Evolutionary conservation across 2,797 vertebrate species (phyloP).

Genomic region (Cebuella pygmaea): DNA sequence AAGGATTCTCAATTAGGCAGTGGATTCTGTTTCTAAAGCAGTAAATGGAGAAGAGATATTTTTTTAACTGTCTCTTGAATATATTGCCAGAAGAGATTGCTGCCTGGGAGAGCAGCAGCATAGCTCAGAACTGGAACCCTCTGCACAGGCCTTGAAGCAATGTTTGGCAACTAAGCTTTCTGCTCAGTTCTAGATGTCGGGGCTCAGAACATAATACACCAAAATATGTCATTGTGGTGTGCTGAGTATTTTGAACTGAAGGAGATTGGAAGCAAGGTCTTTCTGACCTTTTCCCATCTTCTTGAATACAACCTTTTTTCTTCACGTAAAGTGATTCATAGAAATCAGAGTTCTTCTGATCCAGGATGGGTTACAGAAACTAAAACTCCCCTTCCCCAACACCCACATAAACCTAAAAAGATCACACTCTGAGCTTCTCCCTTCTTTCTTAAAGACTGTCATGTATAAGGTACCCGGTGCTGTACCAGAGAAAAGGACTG

Average conservation of each 20-base stretch:
- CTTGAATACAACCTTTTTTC: not conserved
- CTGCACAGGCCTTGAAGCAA: not conserved
- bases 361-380: not conserved
- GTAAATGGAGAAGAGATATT: constrained; percentile 68
- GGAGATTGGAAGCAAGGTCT: not conserved
- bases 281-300: not conserved
- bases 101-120: not conserved
- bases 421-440: not conserved
- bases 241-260: not conserved
- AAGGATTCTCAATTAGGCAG: constrained; percentile 77
- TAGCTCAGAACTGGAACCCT: not conserved
- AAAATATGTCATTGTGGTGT: not conserved
- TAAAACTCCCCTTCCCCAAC: not conserved
- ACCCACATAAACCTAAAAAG: not conserved
- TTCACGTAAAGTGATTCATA: not conserved
- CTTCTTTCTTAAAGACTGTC: not conserved
- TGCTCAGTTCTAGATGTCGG: not conserved
- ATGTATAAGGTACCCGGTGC: not conserved
- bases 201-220: not conserved
- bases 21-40: constrained; percentile 77
- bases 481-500: not conserved
- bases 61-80: constrained; percentile 75
- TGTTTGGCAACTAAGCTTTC: not conserved
- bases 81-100: constrained; percentile 56
- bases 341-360: not conserved